Percentiles rank a stretch among this genome's conserved stretches.
Conservation (phyloP, 92 coral and sea anemone genomes). For the Hydrozoanthus gracilis region DNA sequence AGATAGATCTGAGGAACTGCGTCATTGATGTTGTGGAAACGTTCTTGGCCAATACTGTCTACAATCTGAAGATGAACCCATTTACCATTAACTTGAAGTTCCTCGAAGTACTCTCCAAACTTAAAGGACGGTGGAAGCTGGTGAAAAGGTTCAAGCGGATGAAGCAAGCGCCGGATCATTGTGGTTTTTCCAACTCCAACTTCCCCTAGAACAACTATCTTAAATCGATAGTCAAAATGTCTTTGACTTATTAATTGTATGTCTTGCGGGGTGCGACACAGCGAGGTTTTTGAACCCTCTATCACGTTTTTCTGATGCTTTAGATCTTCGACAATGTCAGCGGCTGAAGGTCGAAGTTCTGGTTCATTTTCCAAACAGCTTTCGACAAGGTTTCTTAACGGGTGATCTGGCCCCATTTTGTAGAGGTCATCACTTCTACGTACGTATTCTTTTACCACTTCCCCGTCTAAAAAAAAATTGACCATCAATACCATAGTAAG, state of each 20-base stretch:
- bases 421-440: slow-evolving; percentile 78
- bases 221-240: slow-evolving; percentile 73
- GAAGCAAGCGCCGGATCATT: slow-evolving; percentile 68
- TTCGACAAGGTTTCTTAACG: slow-evolving; percentile 68
- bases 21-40: slow-evolving; percentile 44
- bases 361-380: slow-evolving; percentile 73
- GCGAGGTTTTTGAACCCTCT: slow-evolving; percentile 26
- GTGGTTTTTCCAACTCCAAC: slow-evolving; percentile 80
- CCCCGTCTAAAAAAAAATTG: slow-evolving; percentile 64
- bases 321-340: slow-evolving; percentile 52
- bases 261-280: slow-evolving; percentile 31
- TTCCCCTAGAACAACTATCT: slow-evolving; percentile 74
- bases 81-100: slow-evolving; percentile 72
- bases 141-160: slow-evolving; percentile 39
- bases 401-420: slow-evolving; percentile 80
- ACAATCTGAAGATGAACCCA: slow-evolving; percentile 76
- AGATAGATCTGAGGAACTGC: slow-evolving; percentile 73
- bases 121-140: slow-evolving; percentile 42
- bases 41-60: slow-evolving; percentile 73
- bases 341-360: slow-evolving; percentile 74
- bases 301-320: slow-evolving; percentile 37
- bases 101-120: slow-evolving; percentile 69
- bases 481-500: no score
- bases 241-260: not conserved
- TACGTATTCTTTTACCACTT: slow-evolving; percentile 69